Percentiles rank a stretch among this genome's conserved stretches.
phyloP scores from a whole-genome alignment of 1,140 invertebrate genomes.

The Nixonia krombeini region DNA sequence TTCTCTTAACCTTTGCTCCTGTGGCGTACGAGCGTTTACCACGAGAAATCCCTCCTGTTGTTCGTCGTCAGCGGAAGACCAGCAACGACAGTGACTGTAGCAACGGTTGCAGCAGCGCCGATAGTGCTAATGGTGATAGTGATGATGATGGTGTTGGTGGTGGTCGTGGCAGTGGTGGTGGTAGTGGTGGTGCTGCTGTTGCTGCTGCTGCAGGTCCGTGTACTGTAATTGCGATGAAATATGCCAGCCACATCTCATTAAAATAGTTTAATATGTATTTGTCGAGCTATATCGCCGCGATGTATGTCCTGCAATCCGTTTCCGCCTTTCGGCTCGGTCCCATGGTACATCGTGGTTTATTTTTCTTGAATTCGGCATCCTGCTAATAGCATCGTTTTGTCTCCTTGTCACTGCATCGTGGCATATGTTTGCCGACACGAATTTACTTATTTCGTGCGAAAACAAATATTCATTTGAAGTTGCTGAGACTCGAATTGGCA shows the following conservation, averaged over 20 bases:
- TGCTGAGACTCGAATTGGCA: too few species aligned
- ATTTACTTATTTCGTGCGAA: too few species aligned
- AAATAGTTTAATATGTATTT: conserved; percentile 69
- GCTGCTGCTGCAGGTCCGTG: conserved; percentile 49
- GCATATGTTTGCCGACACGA: background rate
- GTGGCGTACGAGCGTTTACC: conserved; percentile 43
- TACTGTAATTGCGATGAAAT: conserved; percentile 64
- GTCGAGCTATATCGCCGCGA: conserved; percentile 54
- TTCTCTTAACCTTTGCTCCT: conserved; percentile 62
- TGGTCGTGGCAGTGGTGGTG: too few species aligned
- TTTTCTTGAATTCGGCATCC: conserved; percentile 56
- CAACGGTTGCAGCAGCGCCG: too few species aligned
- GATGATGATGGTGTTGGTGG: too few species aligned
- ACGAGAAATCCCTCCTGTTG: conserved; percentile 11
- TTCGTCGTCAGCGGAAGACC: conserved; percentile 1
- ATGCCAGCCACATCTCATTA: conserved; percentile 67
- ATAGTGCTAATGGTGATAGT: too few species aligned
- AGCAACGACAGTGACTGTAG: conserved; percentile 5
- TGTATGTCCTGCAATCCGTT: conserved; percentile 55
- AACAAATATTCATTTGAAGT: too few species aligned
- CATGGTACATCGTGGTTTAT: conserved; percentile 33
- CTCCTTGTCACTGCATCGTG: background rate
- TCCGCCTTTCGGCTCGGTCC: conserved; percentile 20
- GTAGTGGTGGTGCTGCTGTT: too few species aligned
- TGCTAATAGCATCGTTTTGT: conserved; percentile 50